Evolutionary conservation across 1,140 invertebrate genomes (phyloP).

Genomic region (Scylla paramamosain): DNA sequence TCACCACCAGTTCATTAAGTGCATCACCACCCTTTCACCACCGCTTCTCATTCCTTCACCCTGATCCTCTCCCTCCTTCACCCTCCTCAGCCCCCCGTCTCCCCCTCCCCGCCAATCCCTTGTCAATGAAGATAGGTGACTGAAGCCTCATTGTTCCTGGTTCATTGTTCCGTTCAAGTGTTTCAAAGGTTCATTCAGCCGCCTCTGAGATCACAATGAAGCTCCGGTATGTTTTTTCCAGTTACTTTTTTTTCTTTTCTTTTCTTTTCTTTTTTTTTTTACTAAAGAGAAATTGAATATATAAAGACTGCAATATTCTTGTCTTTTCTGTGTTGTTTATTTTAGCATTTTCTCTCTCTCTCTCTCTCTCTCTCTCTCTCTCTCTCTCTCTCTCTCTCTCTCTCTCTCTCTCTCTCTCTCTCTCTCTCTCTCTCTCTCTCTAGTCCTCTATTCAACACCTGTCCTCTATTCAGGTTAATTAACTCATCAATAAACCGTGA

Average conservation of each 20-base stretch:
- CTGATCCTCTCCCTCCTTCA: neutral
- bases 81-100: neutral
- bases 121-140: neutral
- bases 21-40: too few relatives aligned
- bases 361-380: neutral
- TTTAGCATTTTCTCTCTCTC: neutral
- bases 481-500: constrained; percentile 16
- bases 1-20: neutral
- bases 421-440: constrained; percentile 56
- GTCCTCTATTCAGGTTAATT: neutral
- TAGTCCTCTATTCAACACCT: neutral
- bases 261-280: neutral
- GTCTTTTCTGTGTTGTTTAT: neutral
- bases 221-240: neutral
- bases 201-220: neutral
- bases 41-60: neutral
- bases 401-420: constrained; percentile 53
- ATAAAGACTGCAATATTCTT: neutral
- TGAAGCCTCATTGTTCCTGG: neutral
- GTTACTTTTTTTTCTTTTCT: neutral
- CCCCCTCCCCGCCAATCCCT: neutral
- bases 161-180: neutral
- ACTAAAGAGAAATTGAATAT: neutral
- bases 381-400: neutral
- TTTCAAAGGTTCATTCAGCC: neutral